phyloP scores from a whole-genome alignment of 1,140 invertebrate species.

The Eumeta japonica region DNA sequence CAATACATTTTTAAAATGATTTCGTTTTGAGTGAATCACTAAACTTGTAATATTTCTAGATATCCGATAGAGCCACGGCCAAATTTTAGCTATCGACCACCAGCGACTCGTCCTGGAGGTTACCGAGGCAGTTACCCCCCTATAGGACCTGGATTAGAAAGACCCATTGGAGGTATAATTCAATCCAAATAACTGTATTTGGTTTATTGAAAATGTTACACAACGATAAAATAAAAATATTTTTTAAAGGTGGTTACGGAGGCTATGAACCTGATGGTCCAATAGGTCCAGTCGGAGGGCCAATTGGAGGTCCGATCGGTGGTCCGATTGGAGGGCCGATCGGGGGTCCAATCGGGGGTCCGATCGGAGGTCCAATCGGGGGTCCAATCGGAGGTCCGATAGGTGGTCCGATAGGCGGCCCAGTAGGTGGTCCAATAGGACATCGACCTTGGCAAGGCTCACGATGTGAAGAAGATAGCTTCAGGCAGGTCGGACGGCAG shows the following conservation, averaged over 20 bases:
- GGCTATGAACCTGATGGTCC: conserved; percentile 34
- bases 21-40: too few relatives aligned
- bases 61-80: conserved; percentile 46
- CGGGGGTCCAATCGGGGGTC: conserved; percentile 31
- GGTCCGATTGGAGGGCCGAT: conserved; percentile 32
- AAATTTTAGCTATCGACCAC: conserved; percentile 31
- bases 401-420: conserved; percentile 30
- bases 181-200: background rate
- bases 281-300: conserved; percentile 21
- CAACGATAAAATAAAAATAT: too few relatives aligned
- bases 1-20: too few relatives aligned
- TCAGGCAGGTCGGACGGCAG: conserved; percentile 76
- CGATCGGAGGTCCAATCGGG: conserved; percentile 21
- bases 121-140: conserved; percentile 40
- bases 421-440: conserved; percentile 30
- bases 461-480: conserved; percentile 76
- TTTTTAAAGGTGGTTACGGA: conserved; percentile 22
- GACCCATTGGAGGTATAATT: conserved; percentile 29
- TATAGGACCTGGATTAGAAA: conserved; percentile 31
- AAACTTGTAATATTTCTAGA: too few relatives aligned
- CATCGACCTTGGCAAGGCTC: conserved; percentile 44
- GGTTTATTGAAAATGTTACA: too few relatives aligned
- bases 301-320: conserved; percentile 29
- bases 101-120: conserved; percentile 36
- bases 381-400: conserved; percentile 28